Conservation (phyloP, 2,888 invertebrate genomes). For the Chymomyza amoena region DNA sequence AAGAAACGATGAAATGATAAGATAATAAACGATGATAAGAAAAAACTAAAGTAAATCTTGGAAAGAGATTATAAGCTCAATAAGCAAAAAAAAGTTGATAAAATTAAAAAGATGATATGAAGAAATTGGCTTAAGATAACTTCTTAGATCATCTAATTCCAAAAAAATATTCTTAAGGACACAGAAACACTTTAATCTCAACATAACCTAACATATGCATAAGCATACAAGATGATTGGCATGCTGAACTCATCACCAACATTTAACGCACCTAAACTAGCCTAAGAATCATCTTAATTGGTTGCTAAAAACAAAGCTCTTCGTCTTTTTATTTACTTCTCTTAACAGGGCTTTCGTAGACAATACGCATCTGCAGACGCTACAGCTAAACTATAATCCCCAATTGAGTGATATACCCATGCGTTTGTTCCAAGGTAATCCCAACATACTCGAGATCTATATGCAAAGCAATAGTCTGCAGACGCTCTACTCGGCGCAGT, state of each 20-base stretch:
- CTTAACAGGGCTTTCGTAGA: slow-evolving; percentile 86
- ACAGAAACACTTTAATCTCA: no score
- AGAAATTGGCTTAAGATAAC: no score
- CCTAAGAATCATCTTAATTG: not conserved
- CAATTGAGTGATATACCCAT: slow-evolving; percentile 87
- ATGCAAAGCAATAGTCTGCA: slow-evolving; percentile 87
- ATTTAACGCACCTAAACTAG: not conserved
- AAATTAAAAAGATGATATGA: no score
- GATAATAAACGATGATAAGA: no score
- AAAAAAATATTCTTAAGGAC: no score
- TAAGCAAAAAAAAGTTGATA: no score
- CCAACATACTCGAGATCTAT: slow-evolving; percentile 87
- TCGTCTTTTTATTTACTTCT: slow-evolving; percentile 4
- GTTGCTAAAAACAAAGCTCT: not conserved
- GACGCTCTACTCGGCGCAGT: slow-evolving; percentile 88
- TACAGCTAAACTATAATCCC: slow-evolving; percentile 88
- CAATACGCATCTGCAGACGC: slow-evolving; percentile 89
- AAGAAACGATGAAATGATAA: no score
- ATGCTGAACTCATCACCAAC: not conserved
- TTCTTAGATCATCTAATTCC: no score
- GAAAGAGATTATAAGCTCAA: no score
- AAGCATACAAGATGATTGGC: no score
- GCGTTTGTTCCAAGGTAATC: slow-evolving; percentile 90
- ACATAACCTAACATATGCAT: no score
- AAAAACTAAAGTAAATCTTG: no score